phyloP scores from a whole-genome alignment of 1,140 invertebrate genomes.

The Lepidurus packardi region DNA sequence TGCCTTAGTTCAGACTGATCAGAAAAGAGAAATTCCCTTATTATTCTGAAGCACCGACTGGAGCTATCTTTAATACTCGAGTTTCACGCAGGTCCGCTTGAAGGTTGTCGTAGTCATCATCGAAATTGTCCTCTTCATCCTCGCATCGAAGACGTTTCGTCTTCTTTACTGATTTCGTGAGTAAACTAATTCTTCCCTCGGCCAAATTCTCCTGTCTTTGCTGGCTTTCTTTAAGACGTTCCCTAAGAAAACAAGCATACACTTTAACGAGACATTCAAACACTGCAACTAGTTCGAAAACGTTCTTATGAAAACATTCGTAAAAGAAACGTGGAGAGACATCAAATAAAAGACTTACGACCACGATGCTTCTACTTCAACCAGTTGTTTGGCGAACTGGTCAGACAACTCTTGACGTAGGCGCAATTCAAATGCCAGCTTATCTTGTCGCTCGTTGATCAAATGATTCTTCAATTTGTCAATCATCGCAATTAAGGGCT shows the following conservation, averaged over 20 bases:
- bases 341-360: neutral
- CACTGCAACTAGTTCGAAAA: neutral
- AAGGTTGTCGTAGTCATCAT: neutral
- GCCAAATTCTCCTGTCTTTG: conserved; percentile 18
- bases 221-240: conserved; percentile 16
- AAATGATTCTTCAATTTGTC: neutral
- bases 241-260: neutral
- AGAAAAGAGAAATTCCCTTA: neutral
- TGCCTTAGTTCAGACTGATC: neutral
- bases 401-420: neutral
- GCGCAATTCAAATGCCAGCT: neutral
- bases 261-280: neutral
- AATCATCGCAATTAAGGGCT: neutral
- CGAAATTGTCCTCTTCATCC: neutral
- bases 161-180: neutral
- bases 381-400: neutral
- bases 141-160: neutral
- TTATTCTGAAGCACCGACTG: neutral
- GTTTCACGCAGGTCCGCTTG: neutral
- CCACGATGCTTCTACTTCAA: neutral
- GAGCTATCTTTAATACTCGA: neutral
- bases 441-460: neutral
- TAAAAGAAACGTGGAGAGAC: neutral
- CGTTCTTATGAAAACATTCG: neutral
- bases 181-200: neutral